Conservation (phyloP, 2,797 vertebrate species). For the Silurus aristotelis region DNA sequence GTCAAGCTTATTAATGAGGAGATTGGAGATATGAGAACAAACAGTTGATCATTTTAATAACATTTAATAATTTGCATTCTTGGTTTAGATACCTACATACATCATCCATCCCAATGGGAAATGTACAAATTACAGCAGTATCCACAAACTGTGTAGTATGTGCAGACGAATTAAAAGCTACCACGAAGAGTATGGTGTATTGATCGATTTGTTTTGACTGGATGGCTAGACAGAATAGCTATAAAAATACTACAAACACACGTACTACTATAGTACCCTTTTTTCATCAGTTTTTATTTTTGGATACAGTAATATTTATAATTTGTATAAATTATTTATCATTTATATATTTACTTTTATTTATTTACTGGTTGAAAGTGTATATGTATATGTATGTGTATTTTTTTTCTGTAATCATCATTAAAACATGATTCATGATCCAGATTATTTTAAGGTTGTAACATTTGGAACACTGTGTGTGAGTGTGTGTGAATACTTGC, state of each 20-base stretch:
- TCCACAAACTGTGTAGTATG: neutral
- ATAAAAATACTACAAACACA: neutral
- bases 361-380: too few species aligned
- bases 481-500: neutral
- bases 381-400: too few species aligned
- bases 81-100: too few species aligned
- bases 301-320: too few species aligned
- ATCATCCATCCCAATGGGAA: too few species aligned
- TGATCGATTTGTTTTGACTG: neutral
- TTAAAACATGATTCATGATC: neutral
- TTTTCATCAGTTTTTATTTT: neutral
- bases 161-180: neutral
- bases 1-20: neutral
- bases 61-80: too few species aligned
- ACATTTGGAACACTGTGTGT: neutral
- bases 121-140: too few species aligned
- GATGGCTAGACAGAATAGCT: neutral
- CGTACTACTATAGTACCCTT: neutral
- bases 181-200: neutral
- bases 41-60: neutral
- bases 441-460: neutral
- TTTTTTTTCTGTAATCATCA: too few species aligned
- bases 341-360: too few species aligned
- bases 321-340: too few species aligned
- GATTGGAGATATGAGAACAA: neutral